Percentiles rank a stretch among this genome's conserved stretches.
Conservation (phyloP, 2,797 vertebrate genomes). For the Smutsia temminckii region DNA sequence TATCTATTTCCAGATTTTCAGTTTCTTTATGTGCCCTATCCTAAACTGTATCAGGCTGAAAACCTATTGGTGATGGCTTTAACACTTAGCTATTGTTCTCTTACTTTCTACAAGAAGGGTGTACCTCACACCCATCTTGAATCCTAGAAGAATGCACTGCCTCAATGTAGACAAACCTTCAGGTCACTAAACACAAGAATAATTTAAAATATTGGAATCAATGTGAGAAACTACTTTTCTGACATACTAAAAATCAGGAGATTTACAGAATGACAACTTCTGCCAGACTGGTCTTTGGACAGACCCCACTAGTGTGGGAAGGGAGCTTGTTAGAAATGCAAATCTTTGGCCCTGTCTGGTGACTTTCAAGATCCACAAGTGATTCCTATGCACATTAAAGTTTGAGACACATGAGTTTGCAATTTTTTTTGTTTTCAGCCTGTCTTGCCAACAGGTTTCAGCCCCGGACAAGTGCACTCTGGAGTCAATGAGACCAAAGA, state of each 20-base stretch:
- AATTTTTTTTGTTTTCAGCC: background rate
- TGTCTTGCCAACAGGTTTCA: too few relatives aligned
- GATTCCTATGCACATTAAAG: background rate
- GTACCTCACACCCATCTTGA: background rate
- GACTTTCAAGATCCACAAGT: background rate
- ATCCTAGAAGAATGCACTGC: background rate
- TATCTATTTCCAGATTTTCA: background rate
- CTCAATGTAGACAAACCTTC: background rate
- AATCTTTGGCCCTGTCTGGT: background rate
- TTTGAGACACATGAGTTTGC: background rate
- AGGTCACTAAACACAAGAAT: background rate
- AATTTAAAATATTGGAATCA: background rate
- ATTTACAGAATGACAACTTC: background rate
- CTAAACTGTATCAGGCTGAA: background rate
- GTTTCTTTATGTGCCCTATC: background rate
- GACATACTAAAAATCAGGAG: background rate
- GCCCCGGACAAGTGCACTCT: too few relatives aligned
- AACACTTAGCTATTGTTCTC: background rate
- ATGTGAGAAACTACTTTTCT: background rate
- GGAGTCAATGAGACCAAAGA: too few relatives aligned
- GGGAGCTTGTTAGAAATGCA: background rate
- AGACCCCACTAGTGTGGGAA: accelerated
- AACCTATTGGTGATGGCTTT: background rate
- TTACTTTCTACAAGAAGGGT: background rate
- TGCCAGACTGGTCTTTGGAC: background rate